Base-by-base conservation (phyloP, 2,888 invertebrate genomes). In the Drosophila pseudotalamancana region DNA sequence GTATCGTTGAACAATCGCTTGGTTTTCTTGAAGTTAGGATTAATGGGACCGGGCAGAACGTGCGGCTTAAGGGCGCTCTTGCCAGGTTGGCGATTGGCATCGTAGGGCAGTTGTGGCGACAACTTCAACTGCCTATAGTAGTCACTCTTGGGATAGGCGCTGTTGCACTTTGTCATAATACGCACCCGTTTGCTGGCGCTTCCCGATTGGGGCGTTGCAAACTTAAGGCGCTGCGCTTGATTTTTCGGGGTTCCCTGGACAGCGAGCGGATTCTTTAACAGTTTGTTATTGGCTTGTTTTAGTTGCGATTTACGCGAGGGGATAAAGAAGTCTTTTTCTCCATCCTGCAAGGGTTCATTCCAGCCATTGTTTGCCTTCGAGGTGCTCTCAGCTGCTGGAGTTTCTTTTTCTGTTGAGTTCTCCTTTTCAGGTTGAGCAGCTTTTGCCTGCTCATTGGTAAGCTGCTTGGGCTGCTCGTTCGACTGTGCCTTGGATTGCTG, bases 61-160 rank as follows among this genome's bases (percentile, higher is more conserved):
- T 93, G 93, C 0, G 94, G 93, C 85, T 97, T 97, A 2, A 97
- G 89, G n/a, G 96, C 93, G 0, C 96, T 95, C 75, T 95, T 95
- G 0, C 88, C 88, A 0, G 97, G 97, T 76, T 93, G 93, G 54
- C 93, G 94, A 14, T 92, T 92, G 0, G 95, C 93, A 87, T 97
- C 96, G 71, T 93, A 97, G 0, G 97, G 96, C 68, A 96, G 94
- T 6, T 93, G 94, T 0, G 97, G 97, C 34, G 95, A 96, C 48
- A 93, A 93, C 40, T 93, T 91, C 0, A 97, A 92, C 80, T 95
- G 95, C 27, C 93, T 93, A 14, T 94, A 93, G 76, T 97, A 96
- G 69, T 97, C 96, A 2, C 94, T 92, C 0, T 95, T 93, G 23
- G 94, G 94, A 87, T 96, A 96, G 67, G 94, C 93, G 2, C 93